Evolutionary conservation across 1,140 invertebrate species (phyloP).

Genomic region (Tetragnatha versicolor): DNA sequence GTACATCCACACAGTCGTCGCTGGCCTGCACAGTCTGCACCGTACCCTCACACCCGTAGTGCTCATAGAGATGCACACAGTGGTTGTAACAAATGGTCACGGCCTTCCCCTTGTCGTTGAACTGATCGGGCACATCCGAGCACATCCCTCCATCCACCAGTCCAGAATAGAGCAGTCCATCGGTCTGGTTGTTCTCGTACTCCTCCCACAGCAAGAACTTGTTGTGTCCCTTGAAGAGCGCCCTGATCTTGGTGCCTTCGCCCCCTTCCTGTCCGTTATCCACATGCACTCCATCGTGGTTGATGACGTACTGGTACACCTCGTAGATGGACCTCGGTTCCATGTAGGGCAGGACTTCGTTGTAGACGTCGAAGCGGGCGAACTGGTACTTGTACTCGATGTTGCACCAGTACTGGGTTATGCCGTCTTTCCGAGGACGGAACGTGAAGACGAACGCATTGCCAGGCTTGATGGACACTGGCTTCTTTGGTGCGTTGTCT

Average conservation of each 20-base stretch:
- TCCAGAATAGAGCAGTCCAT: neutral
- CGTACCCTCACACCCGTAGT: constrained; percentile 5
- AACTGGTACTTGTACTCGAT: constrained; percentile 26
- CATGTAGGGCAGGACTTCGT: constrained; percentile 26
- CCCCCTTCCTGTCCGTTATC: constrained; percentile 1
- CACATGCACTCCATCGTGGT: constrained; percentile 32
- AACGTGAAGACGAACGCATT: neutral
- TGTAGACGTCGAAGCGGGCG: constrained; percentile 34
- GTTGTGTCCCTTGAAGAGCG: constrained; percentile 41
- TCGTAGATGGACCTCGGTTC: constrained; percentile 16
- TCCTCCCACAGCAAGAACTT: constrained; percentile 33
- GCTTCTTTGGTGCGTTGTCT: constrained; percentile 1
- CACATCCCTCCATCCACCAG: constrained; percentile 46
- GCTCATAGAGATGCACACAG: constrained; percentile 44
- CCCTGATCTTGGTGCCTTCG: constrained; percentile 28
- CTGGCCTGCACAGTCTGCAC: constrained; percentile 30
- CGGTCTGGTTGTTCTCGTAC: constrained; percentile 1
- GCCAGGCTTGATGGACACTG: neutral
- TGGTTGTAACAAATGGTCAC: constrained; percentile 41
- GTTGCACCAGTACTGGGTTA: constrained; percentile 24
- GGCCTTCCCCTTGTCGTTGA: constrained; percentile 41
- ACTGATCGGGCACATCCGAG: constrained; percentile 27
- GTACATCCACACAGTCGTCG: constrained; percentile 14
- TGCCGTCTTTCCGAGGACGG: constrained; percentile 14
- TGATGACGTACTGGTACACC: constrained; percentile 28